A percentile compares a stretch with the other conserved stretches of the same genome.
These are phyloP conservation scores for Callionymus lyra DNA, from an alignment of 2,113 vertebrate species.

Conservation along the genomic window DNA sequence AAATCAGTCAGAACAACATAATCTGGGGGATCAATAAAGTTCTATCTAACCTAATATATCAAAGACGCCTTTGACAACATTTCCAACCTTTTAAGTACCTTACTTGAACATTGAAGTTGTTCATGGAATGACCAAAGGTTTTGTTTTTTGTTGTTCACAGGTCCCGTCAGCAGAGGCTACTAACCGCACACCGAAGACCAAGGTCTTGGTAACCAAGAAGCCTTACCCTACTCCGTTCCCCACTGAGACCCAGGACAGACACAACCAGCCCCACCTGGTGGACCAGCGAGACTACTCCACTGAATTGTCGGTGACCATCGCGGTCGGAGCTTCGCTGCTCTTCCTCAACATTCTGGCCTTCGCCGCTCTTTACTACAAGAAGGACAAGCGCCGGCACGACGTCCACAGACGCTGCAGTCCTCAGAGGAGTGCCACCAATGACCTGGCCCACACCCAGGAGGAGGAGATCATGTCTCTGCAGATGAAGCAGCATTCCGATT, in stretches of 20 bases:
- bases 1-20: too few relatives aligned
- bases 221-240: conserved; percentile 88
- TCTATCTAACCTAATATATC: too few relatives aligned
- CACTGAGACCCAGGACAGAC: conserved; percentile 85
- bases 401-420: conserved; percentile 93
- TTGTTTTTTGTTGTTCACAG: conserved; percentile 25
- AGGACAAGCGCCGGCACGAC: conserved; percentile 93
- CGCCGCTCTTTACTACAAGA: conserved; percentile 96
- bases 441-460: conserved; percentile 94
- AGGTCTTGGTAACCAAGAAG: conserved; percentile 73
- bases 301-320: conserved; percentile 93
- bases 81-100: too few relatives aligned
- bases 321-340: conserved; percentile 90
- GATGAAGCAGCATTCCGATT: conserved; percentile 98
- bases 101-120: too few relatives aligned
- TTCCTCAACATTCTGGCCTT: conserved; percentile 98
- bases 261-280: conserved; percentile 90
- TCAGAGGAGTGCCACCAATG: conserved; percentile 83
- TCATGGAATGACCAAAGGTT: too few relatives aligned
- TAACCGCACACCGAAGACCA: conserved; percentile 81
- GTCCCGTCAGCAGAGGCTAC: conserved; percentile 89
- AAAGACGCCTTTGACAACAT: too few relatives aligned
- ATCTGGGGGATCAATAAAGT: too few relatives aligned
- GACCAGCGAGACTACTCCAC: conserved; percentile 98
- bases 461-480: conserved; percentile 99